Base-by-base conservation (phyloP, 2,113 vertebrate species). In the Sphaerodactylus townsendi region DNA sequence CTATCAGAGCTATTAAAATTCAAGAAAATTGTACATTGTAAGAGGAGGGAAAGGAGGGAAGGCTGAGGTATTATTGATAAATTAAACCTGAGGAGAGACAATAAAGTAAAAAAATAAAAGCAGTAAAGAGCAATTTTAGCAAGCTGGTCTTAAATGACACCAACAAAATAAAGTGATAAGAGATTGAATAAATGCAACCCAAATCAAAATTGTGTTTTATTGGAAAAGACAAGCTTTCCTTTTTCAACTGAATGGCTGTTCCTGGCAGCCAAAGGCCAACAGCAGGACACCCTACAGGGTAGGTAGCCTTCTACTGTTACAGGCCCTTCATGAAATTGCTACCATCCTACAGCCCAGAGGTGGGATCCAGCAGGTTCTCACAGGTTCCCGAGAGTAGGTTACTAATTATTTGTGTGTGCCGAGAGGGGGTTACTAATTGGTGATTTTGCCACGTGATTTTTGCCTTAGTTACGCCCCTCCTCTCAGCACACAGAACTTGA, bases 71-170 rank as follows among this genome's bases (percentile, higher is more conserved):
- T 89, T 86, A 89, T 88, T 92, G 90, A 86, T 56, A 87, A 89
- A 91, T 83, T 79, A 89, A 86, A 88, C 71, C 83, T 65, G 85
- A 86, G 85, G 50, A 87, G 83, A 2, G 9, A 85, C 37, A 88
- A 90, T 85, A 73, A 92, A 91, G 84, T 74, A 77, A 92, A 89
- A 66, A 59, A 75, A 75, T 41, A 77, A 81, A 90, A 93, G 91
- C 75, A 81, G 69, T 77, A 90, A 77, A 28, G 46, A 86, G 28
- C 85, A 77, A 71, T 93, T 93, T 93, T 85, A 85, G 86, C 87
- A 77, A 35, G 72, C 75, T 89, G 64, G 91, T 91, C 62, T 73
- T 90, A 89, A 90, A 87, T 87, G 91, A 91, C 90, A 88, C 84
- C 88, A 88, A 87, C 88, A 74, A 93, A 88, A 88, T 84, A 91